Base-by-base conservation (phyloP, 1,140 invertebrate genomes). In the Euwallacea similis region DNA sequence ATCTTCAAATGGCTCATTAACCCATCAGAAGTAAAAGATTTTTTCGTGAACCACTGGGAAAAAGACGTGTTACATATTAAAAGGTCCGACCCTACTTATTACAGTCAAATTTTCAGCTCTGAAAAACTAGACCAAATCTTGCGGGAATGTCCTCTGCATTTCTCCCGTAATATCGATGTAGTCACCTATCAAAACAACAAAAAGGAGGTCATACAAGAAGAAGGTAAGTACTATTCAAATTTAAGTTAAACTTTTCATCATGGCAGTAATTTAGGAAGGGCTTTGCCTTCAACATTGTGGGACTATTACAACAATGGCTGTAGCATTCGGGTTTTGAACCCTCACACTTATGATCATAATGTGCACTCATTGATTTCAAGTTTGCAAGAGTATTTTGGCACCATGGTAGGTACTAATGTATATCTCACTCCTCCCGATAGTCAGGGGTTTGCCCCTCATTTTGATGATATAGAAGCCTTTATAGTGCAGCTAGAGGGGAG, bases 381-480 rank as follows among this genome's bases (percentile, higher is more conserved):
- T 8, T 82, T 99, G 59, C 97, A 99, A 84, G 97, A 99, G 83
- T 93, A 89, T 79, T 98, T 99, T 80, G 91, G 91, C 58, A 96
- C 92, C 69, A 93, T 96, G 83, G 94, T 97, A 55, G 97, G 97
- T 8, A 92, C 94, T 2, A 99, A 99, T 88, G 87, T 91, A 10
- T 99, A 98, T 80, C 81, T 99, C 56, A 98, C 97, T n/a, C 97
- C 97, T 11, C 90, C 96, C 7, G 91, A 92, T 66, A 93, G 92
- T 76, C 96, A 98, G 86, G 97, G 97, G 0, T 99, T 99, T 87
- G 97, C 97, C 2, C 97, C 97, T 0, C 97, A 99, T 84, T 99
- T 92, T 83, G 97, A 99, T 85, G 97, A 99, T 79, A 98, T 99
- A 76, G 98, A 99, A 85, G 97, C 97, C 11, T 99, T 99, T 82